Evolutionary conservation across 2,113 vertebrate species (phyloP).

Genomic region (Dipodomys merriami): DNA sequence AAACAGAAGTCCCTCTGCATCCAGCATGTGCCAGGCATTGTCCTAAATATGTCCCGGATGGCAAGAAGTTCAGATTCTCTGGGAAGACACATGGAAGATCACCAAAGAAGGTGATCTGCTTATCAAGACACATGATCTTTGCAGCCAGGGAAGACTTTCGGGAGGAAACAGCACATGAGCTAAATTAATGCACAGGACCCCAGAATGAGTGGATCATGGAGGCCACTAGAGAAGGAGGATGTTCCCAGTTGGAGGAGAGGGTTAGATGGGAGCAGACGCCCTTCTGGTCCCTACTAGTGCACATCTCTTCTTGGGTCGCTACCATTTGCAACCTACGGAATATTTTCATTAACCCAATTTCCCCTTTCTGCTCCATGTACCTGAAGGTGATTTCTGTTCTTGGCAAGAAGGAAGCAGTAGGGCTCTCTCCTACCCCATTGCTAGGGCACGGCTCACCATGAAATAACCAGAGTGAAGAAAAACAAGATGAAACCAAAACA

Average conservation of each 20-base stretch:
- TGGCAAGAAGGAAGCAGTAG: neutral
- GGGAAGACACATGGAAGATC: neutral
- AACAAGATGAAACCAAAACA: neutral
- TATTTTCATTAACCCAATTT: neutral
- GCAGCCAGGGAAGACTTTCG: neutral
- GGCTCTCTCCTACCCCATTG: neutral
- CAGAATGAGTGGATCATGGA: neutral
- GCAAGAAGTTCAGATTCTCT: neutral
- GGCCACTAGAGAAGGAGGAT: neutral
- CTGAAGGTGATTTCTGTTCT: neutral
- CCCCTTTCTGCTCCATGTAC: neutral
- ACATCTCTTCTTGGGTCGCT: neutral
- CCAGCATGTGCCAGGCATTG: neutral
- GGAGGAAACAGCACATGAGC: neutral
- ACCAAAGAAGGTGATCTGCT: neutral
- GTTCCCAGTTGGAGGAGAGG: neutral
- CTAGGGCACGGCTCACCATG: neutral
- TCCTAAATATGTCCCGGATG: neutral
- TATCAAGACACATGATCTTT: neutral
- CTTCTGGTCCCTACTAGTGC: neutral
- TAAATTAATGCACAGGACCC: neutral
- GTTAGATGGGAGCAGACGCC: rapidly evolving
- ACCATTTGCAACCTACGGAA: neutral
- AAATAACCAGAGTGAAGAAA: neutral
- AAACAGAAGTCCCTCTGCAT: neutral